phyloP scores from a whole-genome alignment of 2,888 invertebrate genomes.

The Bellardia bayeri region DNA sequence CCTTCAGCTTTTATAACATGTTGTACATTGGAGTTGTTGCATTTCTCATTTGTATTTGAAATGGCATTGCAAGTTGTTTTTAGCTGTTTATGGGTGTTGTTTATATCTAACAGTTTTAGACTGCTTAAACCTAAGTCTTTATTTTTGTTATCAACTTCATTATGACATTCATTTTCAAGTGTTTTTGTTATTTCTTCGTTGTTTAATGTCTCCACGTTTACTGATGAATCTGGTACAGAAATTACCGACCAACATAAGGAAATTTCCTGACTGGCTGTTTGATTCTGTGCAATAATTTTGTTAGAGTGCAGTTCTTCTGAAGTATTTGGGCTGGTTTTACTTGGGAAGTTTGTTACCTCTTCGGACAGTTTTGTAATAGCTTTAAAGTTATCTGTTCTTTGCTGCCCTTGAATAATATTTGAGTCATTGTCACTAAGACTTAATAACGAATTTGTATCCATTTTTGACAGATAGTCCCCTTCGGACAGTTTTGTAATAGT shows the following conservation, averaged over 20 bases:
- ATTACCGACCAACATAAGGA: constrained; percentile 7
- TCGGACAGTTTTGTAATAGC: too few species aligned
- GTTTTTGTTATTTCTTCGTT: background rate
- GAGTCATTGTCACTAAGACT: too few species aligned
- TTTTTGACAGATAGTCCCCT: too few species aligned
- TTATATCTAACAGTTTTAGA: constrained; percentile 9
- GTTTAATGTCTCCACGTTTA: background rate
- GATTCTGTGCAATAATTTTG: background rate
- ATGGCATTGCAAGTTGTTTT: background rate
- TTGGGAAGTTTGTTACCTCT: background rate
- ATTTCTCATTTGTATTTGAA: background rate
- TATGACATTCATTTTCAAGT: background rate
- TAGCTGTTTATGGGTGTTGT: background rate
- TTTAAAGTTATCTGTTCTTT: too few species aligned
- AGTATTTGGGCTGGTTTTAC: background rate
- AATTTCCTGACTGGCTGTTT: background rate
- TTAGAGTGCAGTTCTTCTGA: background rate
- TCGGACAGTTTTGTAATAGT: too few species aligned
- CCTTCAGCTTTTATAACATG: too few species aligned
- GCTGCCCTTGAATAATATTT: too few species aligned
- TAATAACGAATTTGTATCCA: too few species aligned
- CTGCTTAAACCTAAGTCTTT: constrained; percentile 8
- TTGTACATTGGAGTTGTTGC: too few species aligned
- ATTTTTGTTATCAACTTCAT: background rate
- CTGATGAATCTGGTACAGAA: background rate